Conservation (phyloP, 1,140 invertebrate species). For the Hyles euphorbiae region DNA sequence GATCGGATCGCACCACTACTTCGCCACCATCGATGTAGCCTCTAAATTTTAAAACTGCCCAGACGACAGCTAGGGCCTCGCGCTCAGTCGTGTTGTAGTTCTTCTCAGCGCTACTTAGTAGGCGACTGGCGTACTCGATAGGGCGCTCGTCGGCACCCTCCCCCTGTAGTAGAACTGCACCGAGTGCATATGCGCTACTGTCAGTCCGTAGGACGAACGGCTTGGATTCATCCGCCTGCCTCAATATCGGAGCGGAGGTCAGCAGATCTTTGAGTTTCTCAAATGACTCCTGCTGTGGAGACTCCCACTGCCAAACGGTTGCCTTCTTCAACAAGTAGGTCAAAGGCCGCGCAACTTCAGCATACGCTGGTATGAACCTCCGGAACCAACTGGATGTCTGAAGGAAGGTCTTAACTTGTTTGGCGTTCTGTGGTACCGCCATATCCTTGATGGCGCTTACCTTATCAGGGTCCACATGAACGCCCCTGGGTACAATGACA, state of each 20-base stretch:
- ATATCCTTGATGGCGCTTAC: conserved; percentile 37
- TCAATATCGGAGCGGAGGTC: conserved; percentile 22
- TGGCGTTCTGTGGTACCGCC: conserved; percentile 16
- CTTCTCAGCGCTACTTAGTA: conserved; percentile 51
- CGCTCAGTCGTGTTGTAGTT: conserved; percentile 63
- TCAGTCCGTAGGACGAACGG: conserved; percentile 42
- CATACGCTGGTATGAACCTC: conserved; percentile 53
- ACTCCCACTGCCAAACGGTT: conserved; percentile 28
- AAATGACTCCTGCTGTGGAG: conserved; percentile 11
- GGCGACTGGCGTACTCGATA: conserved; percentile 56
- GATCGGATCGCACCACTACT: conserved; percentile 52
- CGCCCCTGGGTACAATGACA: conserved; percentile 37
- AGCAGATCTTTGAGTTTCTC: conserved; percentile 18
- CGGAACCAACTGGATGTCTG: conserved; percentile 52
- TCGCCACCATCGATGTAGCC: conserved; percentile 43
- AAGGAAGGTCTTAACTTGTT: conserved; percentile 33
- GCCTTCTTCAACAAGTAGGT: conserved; percentile 45
- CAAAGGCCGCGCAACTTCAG: conserved; percentile 48
- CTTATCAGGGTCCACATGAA: conserved; percentile 29
- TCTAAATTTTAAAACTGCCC: conserved; percentile 56
- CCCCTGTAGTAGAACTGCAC: conserved; percentile 26
- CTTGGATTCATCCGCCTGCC: conserved; percentile 29
- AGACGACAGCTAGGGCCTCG: conserved; percentile 68
- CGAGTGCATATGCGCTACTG: conserved; percentile 41
- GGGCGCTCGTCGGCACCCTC: conserved; percentile 36